Conservation (phyloP, 2,113 vertebrate species). For the Euleptes europaea region DNA sequence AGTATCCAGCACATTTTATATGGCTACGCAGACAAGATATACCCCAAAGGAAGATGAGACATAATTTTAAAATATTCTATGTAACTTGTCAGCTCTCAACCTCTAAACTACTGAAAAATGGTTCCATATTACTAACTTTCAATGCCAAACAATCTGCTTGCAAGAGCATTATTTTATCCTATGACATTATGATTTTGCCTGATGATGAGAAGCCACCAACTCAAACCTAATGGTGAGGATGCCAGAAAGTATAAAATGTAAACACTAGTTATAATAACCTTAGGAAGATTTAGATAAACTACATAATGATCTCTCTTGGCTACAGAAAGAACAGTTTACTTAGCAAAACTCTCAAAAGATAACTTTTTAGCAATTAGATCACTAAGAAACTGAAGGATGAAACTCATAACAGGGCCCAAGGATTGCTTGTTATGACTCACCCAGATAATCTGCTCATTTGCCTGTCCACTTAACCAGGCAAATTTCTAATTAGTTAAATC, state of each 20-base stretch:
- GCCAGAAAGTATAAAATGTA: not conserved
- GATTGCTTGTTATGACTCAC: not conserved
- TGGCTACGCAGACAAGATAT: not conserved
- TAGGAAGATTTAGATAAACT: not conserved
- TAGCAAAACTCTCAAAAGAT: not conserved
- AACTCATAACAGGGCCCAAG: not conserved
- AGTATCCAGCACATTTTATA: not conserved
- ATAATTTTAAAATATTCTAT: not conserved
- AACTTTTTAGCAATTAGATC: not conserved
- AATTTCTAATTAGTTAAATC: not conserved
- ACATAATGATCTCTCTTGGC: not conserved
- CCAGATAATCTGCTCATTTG: not conserved
- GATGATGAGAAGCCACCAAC: slow-evolving; percentile 4
- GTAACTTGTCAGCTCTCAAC: not conserved
- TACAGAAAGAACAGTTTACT: not conserved
- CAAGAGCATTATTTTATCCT: not conserved
- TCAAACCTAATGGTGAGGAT: slow-evolving; percentile 1
- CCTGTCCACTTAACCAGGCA: not conserved
- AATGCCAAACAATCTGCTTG: not conserved
- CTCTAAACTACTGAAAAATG: not conserved
- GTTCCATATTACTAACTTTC: not conserved
- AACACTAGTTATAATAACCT: not conserved
- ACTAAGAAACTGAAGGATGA: not conserved
- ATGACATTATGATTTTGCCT: slow-evolving; percentile 8
- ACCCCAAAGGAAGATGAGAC: not conserved